These are phyloP conservation scores for Ochotona princeps DNA, from an alignment of 2,113 vertebrate species.

Conservation along the genomic window DNA sequence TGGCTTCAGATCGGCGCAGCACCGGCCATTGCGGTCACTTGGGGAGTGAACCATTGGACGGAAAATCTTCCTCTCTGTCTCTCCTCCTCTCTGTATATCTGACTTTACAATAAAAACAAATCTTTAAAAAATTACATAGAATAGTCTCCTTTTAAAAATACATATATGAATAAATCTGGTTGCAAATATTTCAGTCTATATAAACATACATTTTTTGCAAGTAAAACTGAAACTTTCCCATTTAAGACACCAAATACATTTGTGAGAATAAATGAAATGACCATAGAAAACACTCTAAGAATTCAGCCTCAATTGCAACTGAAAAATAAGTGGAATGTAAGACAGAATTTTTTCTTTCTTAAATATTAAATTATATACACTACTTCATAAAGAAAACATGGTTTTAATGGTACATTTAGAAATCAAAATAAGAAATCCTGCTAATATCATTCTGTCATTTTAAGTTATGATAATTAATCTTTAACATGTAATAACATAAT, in stretches of 20 bases:
- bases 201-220: background rate
- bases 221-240: background rate
- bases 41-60: too few relatives aligned
- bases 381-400: background rate
- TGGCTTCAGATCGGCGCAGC: too few relatives aligned
- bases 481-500: conserved; percentile 11
- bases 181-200: background rate
- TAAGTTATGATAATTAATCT: conserved; percentile 4
- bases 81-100: too few relatives aligned
- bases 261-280: background rate
- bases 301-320: background rate
- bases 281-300: conserved; percentile 3
- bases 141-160: too few relatives aligned
- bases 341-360: conserved; percentile 38
- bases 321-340: background rate
- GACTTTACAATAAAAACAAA: too few relatives aligned
- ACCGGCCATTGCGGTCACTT: too few relatives aligned
- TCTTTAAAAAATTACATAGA: too few relatives aligned
- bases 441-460: background rate
- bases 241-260: conserved; percentile 14
- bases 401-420: conserved; percentile 10
- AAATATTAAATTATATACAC: background rate
- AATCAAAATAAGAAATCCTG: background rate
- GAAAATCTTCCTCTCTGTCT: too few relatives aligned
- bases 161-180: too few relatives aligned